These are phyloP conservation scores for Pyrgilauda ruficollis DNA, from an alignment of 2,113 vertebrate species.

Conservation along the genomic window DNA sequence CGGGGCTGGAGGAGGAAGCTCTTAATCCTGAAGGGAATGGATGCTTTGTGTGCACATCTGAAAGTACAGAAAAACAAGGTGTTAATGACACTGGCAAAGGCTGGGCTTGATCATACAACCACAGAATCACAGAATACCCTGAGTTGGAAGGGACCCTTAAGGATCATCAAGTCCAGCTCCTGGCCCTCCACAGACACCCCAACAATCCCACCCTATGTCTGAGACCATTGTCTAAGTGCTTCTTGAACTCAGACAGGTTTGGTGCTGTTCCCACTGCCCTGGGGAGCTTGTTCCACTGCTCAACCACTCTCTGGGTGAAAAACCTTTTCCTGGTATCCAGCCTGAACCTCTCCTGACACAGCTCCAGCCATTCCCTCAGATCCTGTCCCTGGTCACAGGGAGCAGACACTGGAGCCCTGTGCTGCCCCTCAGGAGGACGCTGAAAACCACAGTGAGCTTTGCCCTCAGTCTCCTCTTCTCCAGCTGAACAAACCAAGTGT, in stretches of 20 bases:
- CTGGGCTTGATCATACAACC: background rate
- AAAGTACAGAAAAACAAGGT: background rate
- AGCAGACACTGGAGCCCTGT: background rate
- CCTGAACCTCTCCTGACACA: background rate
- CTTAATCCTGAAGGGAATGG: background rate
- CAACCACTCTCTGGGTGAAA: background rate
- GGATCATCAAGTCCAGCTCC: background rate
- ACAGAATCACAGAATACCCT: background rate
- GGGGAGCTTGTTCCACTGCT: background rate
- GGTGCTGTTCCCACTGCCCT: background rate
- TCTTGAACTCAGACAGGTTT: background rate
- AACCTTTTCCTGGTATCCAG: background rate
- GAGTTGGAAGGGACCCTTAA: background rate
- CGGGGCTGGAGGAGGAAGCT: slow-evolving; percentile 74
- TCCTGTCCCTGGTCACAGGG: background rate
- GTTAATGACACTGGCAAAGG: background rate
- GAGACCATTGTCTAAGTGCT: rapidly evolving
- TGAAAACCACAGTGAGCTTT: background rate
- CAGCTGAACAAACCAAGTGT: background rate
- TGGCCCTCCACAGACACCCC: background rate
- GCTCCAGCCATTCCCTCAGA: background rate
- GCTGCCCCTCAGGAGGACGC: rapidly evolving
- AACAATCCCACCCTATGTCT: background rate
- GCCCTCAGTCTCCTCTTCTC: background rate
- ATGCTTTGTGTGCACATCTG: background rate